Evolutionary conservation across 2,888 invertebrate species (phyloP), one percentile per base, ranked within the genome.

Genomic region (Athrips mouffetella): DNA sequence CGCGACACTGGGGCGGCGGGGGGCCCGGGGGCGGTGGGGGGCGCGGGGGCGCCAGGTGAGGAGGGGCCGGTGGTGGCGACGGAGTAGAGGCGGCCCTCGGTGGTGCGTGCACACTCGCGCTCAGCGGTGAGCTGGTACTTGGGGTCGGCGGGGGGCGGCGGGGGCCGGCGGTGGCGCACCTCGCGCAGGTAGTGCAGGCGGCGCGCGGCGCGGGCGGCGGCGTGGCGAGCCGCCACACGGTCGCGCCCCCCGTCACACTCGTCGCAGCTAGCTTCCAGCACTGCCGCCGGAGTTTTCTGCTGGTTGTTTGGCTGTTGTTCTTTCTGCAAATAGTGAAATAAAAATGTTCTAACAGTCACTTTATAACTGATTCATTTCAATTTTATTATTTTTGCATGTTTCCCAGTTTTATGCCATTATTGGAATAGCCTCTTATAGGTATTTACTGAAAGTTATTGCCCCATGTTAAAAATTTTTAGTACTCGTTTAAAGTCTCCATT

Each of bases 51-150:
- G 47, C 40, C 46, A 35, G 25, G 8, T 27, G 39, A 31, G 41
- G 18, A 15, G 25, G 15, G 8, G 16, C 35, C 41, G 16, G 52
- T 35, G 2, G 44, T 23, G 8, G 39, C 25, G 50, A 59, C 54
- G 29, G 57, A 47, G 57, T 67, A 68, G 49, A 62, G 16, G 27
- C 13, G 8, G 13, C 42, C 41, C 15, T 53, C 42, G 3, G 40
- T 37, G 51, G 70, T 69, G 51, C 65, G 64, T 47, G 59, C 53
- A 53, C 72, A 67, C 47, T 52, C 56, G 31, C 67, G 60, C 48
- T 60, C 68, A 39, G 52, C 56, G 15, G 57, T 59, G 11, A 60
- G 65, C 29, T 55, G 50, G 53, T 54, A 57, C 13, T 51, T 41
- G 18, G 49, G 52, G 25, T 18, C 39, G 29, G 45, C 3, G 45